Conservation (phyloP, 2,888 invertebrate genomes). For the Caradrina kadenii region DNA sequence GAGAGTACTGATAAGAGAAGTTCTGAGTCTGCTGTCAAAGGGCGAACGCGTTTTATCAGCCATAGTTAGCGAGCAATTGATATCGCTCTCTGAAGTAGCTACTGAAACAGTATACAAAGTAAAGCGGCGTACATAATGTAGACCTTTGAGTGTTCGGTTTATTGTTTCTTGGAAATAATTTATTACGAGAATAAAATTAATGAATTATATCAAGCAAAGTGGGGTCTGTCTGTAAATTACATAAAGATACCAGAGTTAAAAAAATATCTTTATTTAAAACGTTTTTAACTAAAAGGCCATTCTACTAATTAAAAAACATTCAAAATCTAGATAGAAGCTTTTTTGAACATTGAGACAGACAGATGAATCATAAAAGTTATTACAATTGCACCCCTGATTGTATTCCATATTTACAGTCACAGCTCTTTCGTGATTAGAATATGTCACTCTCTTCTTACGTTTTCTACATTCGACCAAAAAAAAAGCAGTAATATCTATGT, state of each 20-base stretch:
- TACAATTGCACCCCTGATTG: too few relatives aligned
- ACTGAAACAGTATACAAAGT: conserved; percentile 52
- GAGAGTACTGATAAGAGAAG: conserved; percentile 65
- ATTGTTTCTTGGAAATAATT: not conserved
- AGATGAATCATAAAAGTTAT: too few relatives aligned
- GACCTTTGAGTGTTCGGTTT: not conserved
- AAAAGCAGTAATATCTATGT: not conserved
- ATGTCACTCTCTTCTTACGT: not conserved
- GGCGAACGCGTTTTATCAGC: conserved; percentile 67
- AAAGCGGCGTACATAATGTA: conserved; percentile 41
- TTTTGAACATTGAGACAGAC: too few relatives aligned
- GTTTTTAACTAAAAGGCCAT: too few relatives aligned
- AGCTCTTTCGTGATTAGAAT: not conserved
- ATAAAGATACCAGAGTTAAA: not conserved
- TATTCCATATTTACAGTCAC: too few relatives aligned
- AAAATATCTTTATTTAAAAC: too few relatives aligned
- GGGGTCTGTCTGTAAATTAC: not conserved
- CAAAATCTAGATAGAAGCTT: too few relatives aligned
- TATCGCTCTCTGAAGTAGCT: conserved; percentile 54
- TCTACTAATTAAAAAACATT: too few relatives aligned
- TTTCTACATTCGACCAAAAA: not conserved
- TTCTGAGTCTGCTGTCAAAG: conserved; percentile 68
- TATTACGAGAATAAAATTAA: not conserved
- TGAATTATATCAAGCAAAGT: not conserved
- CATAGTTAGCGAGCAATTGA: conserved; percentile 63